These are phyloP conservation scores for Stercorarius parasiticus DNA, from an alignment of 2,113 vertebrate genomes.

Conservation along the genomic window DNA sequence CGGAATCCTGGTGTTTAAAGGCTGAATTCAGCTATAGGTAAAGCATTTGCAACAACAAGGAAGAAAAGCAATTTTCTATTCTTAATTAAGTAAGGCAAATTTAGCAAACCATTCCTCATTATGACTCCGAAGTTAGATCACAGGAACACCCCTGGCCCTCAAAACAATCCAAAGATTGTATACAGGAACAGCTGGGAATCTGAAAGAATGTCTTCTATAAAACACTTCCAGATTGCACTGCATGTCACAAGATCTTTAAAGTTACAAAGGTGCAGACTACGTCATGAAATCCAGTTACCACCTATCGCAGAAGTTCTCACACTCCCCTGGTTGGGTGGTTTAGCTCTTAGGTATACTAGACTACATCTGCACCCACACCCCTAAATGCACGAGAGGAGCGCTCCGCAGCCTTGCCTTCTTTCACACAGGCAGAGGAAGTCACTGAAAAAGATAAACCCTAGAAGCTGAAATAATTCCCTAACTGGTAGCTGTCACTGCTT, in stretches of 20 bases:
- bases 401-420: not conserved
- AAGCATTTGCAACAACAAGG: not conserved
- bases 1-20: not conserved
- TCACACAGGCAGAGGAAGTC: not conserved
- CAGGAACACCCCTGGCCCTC: not conserved
- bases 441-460: not conserved
- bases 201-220: not conserved
- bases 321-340: not conserved
- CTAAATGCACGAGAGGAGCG: not conserved
- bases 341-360: not conserved
- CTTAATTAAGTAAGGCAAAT: not conserved
- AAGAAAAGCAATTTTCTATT: not conserved
- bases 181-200: not conserved
- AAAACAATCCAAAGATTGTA: not conserved
- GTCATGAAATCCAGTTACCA: not conserved
- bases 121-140: not conserved
- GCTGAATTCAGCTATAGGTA: not conserved
- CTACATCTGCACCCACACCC: rapidly evolving
- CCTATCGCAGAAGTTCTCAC: not conserved
- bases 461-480: not conserved
- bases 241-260: not conserved
- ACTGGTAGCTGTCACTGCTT: not conserved
- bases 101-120: not conserved
- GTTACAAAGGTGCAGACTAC: not conserved
- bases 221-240: not conserved